A percentile compares a stretch with the other conserved stretches of the same genome.
Evolutionary conservation across 2,113 vertebrate genomes (phyloP).

Genomic region (Maccullochella peelii): DNA sequence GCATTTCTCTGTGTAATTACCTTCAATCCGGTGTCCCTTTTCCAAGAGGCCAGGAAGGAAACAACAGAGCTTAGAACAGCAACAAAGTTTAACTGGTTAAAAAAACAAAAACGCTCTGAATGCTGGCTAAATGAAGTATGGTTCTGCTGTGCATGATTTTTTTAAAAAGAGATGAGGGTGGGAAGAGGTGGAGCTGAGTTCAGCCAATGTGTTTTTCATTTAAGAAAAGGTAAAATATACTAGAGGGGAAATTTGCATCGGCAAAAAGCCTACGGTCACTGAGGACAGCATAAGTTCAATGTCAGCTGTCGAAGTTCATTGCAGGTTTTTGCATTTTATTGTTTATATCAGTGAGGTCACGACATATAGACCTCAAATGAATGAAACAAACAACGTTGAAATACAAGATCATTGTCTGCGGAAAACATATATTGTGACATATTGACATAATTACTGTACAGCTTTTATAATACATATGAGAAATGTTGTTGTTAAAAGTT

Average conservation of each 20-base stretch:
- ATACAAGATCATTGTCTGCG: background rate
- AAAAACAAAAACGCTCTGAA: slow-evolving; percentile 22
- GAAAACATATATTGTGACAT: background rate
- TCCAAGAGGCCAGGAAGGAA: slow-evolving; percentile 70
- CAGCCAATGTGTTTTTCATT: slow-evolving; percentile 72
- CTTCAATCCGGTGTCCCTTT: slow-evolving; percentile 77
- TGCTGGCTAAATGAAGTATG: slow-evolving; percentile 48
- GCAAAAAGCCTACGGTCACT: slow-evolving; percentile 20
- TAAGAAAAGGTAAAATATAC: slow-evolving; percentile 47
- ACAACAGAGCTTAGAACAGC: slow-evolving; percentile 55
- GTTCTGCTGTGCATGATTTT: slow-evolving; percentile 50
- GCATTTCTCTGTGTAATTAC: slow-evolving; percentile 78
- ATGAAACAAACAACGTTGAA: background rate
- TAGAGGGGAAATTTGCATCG: slow-evolving; percentile 42
- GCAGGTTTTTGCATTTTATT: background rate
- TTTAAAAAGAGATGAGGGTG: slow-evolving; percentile 12
- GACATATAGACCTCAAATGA: background rate
- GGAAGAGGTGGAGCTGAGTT: slow-evolving; percentile 53
- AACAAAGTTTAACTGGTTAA: slow-evolving; percentile 45
- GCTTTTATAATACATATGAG: background rate
- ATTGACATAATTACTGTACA: background rate
- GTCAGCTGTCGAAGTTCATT: background rate
- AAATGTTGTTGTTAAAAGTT: background rate
- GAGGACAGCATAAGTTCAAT: slow-evolving; percentile 19
- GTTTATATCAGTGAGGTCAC: slow-evolving; percentile 8